Percentiles rank a stretch among this genome's conserved stretches.
Conservation (phyloP, 2,797 vertebrate species). For the Trachurus trachurus region DNA sequence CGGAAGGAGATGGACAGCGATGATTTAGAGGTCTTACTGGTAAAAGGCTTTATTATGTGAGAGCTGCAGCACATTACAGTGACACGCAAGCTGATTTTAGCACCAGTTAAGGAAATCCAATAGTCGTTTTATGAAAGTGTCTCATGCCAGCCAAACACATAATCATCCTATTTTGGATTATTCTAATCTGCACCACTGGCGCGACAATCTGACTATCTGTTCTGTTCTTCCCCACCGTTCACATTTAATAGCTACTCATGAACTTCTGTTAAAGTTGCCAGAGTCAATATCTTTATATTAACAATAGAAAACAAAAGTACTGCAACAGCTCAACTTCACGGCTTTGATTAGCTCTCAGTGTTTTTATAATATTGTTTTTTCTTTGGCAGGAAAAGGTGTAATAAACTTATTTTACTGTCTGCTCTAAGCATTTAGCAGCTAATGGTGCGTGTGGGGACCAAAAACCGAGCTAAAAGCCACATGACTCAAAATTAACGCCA, state of each 20-base stretch:
- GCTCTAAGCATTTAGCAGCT: neutral
- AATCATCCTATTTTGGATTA: constrained; percentile 7
- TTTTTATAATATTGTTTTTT: neutral
- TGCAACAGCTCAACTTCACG: neutral
- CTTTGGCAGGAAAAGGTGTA: neutral
- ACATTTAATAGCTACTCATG: neutral
- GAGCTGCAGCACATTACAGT: constrained; percentile 66
- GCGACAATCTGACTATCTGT: constrained; percentile 4
- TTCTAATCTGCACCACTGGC: neutral
- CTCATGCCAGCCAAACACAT: constrained; percentile 7
- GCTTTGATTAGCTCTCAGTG: neutral
- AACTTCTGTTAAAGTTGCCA: neutral
- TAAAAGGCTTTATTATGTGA: constrained; percentile 44
- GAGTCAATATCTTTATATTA: constrained; percentile 2
- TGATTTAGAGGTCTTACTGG: constrained; percentile 53
- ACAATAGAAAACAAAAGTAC: neutral
- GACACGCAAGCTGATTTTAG: constrained; percentile 48
- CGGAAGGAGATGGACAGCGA: constrained; percentile 59
- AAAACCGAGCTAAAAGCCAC: neutral
- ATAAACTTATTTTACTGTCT: neutral
- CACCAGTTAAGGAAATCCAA: constrained; percentile 45
- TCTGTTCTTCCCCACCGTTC: neutral
- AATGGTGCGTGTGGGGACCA: neutral
- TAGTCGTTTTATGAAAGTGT: constrained; percentile 31
- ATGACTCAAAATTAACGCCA: neutral